Conservation (phyloP, 2,797 vertebrate species). For the Orestias chungarensis region DNA sequence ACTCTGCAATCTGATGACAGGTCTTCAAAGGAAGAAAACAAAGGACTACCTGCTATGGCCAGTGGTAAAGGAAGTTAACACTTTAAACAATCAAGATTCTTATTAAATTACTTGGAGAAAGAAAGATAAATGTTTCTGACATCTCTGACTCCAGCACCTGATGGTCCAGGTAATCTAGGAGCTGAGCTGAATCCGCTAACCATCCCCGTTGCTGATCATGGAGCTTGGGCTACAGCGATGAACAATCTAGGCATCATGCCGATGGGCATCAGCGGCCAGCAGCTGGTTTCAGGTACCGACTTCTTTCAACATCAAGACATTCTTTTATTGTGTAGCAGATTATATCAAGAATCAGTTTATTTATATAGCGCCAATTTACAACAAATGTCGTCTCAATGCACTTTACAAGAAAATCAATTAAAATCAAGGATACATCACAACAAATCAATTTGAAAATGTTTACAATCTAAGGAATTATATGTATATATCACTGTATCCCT, state of each 20-base stretch:
- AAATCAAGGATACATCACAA: too few relatives aligned
- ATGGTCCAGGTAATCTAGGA: conserved; percentile 86
- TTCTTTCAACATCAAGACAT: background rate
- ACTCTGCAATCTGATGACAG: conserved; percentile 74
- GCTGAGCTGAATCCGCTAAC: conserved; percentile 87
- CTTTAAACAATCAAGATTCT: background rate
- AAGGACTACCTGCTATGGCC: conserved; percentile 84
- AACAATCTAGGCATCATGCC: conserved; percentile 94
- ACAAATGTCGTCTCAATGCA: too few relatives aligned
- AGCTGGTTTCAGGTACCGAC: conserved; percentile 87
- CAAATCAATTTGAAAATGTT: too few relatives aligned
- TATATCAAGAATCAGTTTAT: too few relatives aligned
- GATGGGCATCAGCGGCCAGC: conserved; percentile 89
- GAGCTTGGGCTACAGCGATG: conserved; percentile 94
- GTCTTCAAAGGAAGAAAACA: conserved; percentile 63
- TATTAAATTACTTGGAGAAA: background rate
- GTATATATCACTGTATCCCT: too few relatives aligned
- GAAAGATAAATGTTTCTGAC: background rate
- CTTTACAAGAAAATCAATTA: too few relatives aligned
- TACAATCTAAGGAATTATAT: too few relatives aligned
- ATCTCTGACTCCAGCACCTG: conserved; percentile 77
- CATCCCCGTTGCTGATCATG: conserved; percentile 86
- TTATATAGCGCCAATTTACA: too few relatives aligned
- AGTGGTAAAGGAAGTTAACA: conserved; percentile 77
- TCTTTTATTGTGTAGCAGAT: background rate